Base-by-base conservation (phyloP, 2,113 vertebrate genomes). In the Ciconia maguari region DNA sequence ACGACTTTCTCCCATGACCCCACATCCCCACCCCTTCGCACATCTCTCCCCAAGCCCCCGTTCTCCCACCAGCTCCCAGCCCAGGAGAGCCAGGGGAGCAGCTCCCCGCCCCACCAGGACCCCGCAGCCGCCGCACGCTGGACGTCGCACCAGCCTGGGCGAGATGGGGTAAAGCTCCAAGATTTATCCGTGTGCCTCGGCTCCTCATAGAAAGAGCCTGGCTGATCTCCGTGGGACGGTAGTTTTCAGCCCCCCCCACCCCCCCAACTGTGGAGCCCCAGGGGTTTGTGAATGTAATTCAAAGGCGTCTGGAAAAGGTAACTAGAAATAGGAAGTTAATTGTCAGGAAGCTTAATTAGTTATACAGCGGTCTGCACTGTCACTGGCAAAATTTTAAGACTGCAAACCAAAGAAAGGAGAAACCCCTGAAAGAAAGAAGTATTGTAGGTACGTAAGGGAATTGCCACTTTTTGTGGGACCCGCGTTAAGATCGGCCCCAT, bases 281-380 rank as follows among this genome's bases (percentile, higher is more conserved):
- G 30, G 48, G 80, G 44, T 22, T 60, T 89, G 77, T 64, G 84
- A 77, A 42, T 83, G 57, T 87, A 83, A 69, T 91, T 77, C 64
- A 66, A 26, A 82, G 80, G 48, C 11, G 26, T 30, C 81, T 87
- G 77, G 68, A 51, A 91, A 89, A 87, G 62, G 94, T 83, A 95
- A 94, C 81, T 91, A 72, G 71, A 80, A 95, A 83, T 76, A 54
- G 64, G 76, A 87, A 91, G n/a, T 38, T 93, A 94, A 94, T 94
- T 89, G 94, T 51, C 34, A 8, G 77, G 26, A 84, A 41, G 26
- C 58, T 69, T 93, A 72, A 87, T 89, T 75, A 79, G 76, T 49
- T 32, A 9, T 30, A 42, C 15, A n/a, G 52, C 1, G 10, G 36
- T 16, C 85, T 54, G 30, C 51, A 6, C 30, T 6, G 10, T 26